Evolutionary conservation across 1,140 invertebrate genomes (phyloP).

Genomic region (Drosophila dunni): DNA sequence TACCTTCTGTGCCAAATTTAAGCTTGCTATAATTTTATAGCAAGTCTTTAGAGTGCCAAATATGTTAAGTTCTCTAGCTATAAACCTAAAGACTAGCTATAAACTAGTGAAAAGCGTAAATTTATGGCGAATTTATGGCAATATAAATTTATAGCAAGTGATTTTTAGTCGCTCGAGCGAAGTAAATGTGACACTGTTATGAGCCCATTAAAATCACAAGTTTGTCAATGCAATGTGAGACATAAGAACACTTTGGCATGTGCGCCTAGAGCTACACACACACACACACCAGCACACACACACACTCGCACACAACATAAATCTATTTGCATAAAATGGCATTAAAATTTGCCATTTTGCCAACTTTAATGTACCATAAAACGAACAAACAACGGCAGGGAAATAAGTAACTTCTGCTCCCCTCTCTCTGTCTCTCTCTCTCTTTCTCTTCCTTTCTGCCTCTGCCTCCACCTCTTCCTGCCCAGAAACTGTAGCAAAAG

Average conservation of each 20-base stretch:
- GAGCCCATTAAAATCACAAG: slow-evolving; percentile 40
- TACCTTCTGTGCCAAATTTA: neutral
- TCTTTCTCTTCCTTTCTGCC: neutral
- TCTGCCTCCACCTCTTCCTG: neutral
- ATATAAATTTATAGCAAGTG: slow-evolving; percentile 31
- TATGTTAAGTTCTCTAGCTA: neutral
- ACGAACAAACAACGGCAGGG: slow-evolving; percentile 46
- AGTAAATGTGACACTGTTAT: slow-evolving; percentile 8
- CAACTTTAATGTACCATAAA: slow-evolving; percentile 82
- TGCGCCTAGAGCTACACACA: slow-evolving; percentile 34
- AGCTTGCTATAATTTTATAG: slow-evolving; percentile 31
- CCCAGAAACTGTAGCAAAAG: slow-evolving; percentile 62
- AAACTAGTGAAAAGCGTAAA: neutral
- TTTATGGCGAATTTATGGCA: neutral
- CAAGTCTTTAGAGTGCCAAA: neutral
- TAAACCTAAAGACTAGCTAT: slow-evolving; percentile 10
- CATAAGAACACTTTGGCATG: slow-evolving; percentile 40
- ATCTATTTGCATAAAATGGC: slow-evolving; percentile 77
- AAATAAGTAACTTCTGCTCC: slow-evolving; percentile 61
- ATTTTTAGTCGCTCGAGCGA: neutral
- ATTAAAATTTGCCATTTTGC: slow-evolving; percentile 80
- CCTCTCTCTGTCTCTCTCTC: neutral
- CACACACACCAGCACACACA: slow-evolving; percentile 31
- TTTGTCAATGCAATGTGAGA: slow-evolving; percentile 47
- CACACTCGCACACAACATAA: slow-evolving; percentile 7